A percentile compares a stretch with the other conserved stretches of the same genome.
Evolutionary conservation across 2,113 vertebrate species (phyloP).

Genomic region (Regulus satrapa): DNA sequence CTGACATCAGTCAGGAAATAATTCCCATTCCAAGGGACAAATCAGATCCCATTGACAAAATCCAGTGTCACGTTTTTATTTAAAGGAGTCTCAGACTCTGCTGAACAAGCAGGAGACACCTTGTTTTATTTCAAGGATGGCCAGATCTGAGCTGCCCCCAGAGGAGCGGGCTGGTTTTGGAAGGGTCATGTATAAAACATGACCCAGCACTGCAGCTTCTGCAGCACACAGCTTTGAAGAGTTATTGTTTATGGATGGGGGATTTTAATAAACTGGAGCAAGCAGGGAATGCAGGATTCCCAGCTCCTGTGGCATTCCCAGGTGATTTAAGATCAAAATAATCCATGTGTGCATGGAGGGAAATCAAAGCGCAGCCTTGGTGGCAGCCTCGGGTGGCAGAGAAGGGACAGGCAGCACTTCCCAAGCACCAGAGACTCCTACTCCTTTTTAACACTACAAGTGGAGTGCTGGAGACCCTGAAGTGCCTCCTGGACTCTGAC

Average conservation of each 20-base stretch:
- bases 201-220: background rate
- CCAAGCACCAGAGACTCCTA: background rate
- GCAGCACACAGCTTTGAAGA: background rate
- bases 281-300: background rate
- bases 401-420: background rate
- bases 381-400: background rate
- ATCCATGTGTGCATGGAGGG: accelerated
- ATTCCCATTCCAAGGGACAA: background rate
- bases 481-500: background rate
- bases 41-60: background rate
- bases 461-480: background rate
- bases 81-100: background rate
- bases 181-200: slow-evolving; percentile 10
- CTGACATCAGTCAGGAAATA: background rate
- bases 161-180: background rate
- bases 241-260: background rate
- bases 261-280: background rate
- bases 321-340: background rate
- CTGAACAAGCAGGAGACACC: background rate
- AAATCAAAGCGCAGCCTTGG: background rate
- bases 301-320: background rate
- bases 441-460: background rate
- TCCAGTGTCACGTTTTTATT: background rate
- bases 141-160: background rate
- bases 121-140: background rate